Conservation (phyloP, 2,113 vertebrate species). For the Pao palembangensis region DNA sequence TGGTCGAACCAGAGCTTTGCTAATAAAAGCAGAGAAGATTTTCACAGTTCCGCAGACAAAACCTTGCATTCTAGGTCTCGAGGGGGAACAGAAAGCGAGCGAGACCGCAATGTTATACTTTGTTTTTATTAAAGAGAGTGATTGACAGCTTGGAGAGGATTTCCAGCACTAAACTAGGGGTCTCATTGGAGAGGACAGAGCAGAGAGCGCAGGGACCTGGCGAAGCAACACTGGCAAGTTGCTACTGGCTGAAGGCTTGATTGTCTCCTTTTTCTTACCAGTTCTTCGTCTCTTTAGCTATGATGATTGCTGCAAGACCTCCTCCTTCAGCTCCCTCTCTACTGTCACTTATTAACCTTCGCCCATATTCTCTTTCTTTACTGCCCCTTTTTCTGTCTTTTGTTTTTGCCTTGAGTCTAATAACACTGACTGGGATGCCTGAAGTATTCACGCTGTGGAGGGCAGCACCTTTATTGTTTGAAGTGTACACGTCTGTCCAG, state of each 20-base stretch:
- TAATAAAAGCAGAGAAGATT: conserved; percentile 80
- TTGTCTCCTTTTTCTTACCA: conserved; percentile 37
- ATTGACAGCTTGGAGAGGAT: conserved; percentile 79
- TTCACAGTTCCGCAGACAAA: conserved; percentile 80
- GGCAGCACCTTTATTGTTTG: conserved; percentile 39
- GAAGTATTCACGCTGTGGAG: conserved; percentile 16
- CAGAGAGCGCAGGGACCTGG: conserved; percentile 68
- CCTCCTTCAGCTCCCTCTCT: conserved; percentile 6
- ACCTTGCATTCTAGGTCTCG: conserved; percentile 72
- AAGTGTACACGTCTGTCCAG: conserved; percentile 40
- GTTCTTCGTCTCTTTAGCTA: conserved; percentile 14
- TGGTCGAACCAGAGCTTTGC: conserved; percentile 68
- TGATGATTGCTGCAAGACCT: conserved; percentile 23
- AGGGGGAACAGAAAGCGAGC: conserved; percentile 71
- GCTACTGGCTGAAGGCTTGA: conserved; percentile 66
- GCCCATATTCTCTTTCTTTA: neutral
- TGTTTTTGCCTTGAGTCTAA: conserved; percentile 21
- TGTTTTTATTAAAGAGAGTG: conserved; percentile 79
- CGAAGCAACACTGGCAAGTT: conserved; percentile 62
- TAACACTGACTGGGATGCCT: conserved; percentile 12
- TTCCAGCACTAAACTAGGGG: conserved; percentile 77
- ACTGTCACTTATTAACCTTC: neutral
- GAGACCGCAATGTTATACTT: conserved; percentile 80
- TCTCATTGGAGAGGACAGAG: conserved; percentile 76
- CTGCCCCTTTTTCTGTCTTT: neutral